A percentile compares a stretch with the other conserved stretches of the same genome.
phyloP scores from a whole-genome alignment of 2,797 vertebrate species.

The Tragopan temminckii region DNA sequence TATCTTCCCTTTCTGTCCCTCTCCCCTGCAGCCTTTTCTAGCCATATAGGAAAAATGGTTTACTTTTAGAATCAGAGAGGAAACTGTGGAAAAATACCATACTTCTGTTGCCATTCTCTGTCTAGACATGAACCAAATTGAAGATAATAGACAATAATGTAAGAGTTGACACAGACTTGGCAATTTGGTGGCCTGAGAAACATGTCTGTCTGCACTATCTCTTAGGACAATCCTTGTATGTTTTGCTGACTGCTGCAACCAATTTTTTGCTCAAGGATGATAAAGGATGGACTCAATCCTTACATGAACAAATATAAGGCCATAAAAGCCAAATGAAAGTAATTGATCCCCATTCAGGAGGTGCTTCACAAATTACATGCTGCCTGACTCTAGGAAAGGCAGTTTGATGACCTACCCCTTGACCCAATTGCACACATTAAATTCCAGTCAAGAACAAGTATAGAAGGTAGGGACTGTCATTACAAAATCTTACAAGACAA shows the following conservation, averaged over 20 bases:
- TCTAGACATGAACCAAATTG: constrained; percentile 58
- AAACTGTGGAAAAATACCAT: not conserved
- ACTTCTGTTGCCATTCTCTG: constrained; percentile 17
- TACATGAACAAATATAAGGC: not conserved
- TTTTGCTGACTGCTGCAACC: constrained; percentile 51
- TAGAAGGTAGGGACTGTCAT: not conserved
- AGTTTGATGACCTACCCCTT: not conserved
- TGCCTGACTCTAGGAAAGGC: not conserved
- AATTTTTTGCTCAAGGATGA: constrained; percentile 51
- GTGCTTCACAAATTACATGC: not conserved
- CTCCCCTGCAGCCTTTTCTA: not conserved
- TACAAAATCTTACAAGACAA: not conserved
- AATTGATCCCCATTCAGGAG: constrained; percentile 13
- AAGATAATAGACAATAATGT: constrained; percentile 63
- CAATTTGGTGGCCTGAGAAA: constrained; percentile 38
- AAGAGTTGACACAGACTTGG: constrained; percentile 16
- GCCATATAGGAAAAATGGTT: not conserved
- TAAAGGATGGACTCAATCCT: not conserved
- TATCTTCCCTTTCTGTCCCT: not conserved
- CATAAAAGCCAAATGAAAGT: constrained; percentile 22
- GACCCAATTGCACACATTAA: not conserved
- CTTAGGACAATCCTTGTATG: constrained; percentile 29
- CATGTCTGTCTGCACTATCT: not conserved
- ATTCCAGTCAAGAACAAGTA: not conserved
- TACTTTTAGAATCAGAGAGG: constrained; percentile 29